Evolutionary conservation across 2,113 vertebrate species (phyloP).

Genomic region (pig (Sus scrofa)): T2T-Sscrofa CM000826.6:100126001-100126500

Average conservation of each 20-base stretch:
- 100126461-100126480: not conserved
- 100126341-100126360: conserved; percentile 64
- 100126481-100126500: not conserved
- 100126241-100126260: conserved; percentile 51
- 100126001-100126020: conserved; percentile 18
- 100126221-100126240: not conserved
- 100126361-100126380: conserved; percentile 70
- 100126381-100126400: conserved; percentile 64
- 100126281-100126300: conserved; percentile 70
- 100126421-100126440: conserved; percentile 67
- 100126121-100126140: conserved; percentile 81
- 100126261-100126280: conserved; percentile 62
- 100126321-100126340: conserved; percentile 54
- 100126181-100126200: conserved; percentile 68
- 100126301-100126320: conserved; percentile 66
- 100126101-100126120: conserved; percentile 79
- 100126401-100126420: conserved; percentile 61
- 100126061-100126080: conserved; percentile 67
- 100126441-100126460: conserved; percentile 68
- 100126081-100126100: conserved; percentile 75
- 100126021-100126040: conserved; percentile 72
- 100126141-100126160: conserved; percentile 74
- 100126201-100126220: conserved; percentile 62
- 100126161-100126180: conserved; percentile 59
- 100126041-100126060: conserved; percentile 64